phyloP scores from a whole-genome alignment of 92 coral and sea anemone species.

The Montipora capitata region DNA sequence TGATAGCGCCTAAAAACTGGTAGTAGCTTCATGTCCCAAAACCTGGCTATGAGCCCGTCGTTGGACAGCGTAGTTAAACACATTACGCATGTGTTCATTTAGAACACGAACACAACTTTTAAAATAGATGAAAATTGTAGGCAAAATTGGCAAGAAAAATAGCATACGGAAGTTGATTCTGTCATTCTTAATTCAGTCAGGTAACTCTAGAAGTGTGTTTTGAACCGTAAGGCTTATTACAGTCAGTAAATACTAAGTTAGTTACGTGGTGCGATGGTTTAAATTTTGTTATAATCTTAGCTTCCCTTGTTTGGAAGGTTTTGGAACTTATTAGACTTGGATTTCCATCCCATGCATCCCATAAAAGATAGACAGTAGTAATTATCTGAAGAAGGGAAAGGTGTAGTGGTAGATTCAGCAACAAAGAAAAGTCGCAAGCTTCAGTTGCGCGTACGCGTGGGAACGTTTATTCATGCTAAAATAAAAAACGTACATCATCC shows the following conservation, averaged over 20 bases:
- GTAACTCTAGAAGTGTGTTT: slow-evolving; percentile 4
- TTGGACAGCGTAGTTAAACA: not conserved
- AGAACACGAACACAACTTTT: slow-evolving; percentile 23
- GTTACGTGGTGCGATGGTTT: not conserved
- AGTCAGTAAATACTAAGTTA: not conserved
- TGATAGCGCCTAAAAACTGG: too few relatives aligned
- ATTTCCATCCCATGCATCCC: too few relatives aligned
- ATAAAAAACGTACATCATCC: too few relatives aligned
- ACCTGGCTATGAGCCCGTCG: not conserved
- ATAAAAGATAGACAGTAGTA: not conserved
- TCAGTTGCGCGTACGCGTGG: too few relatives aligned
- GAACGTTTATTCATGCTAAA: too few relatives aligned
- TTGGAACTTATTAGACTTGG: too few relatives aligned
- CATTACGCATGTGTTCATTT: slow-evolving; percentile 24
- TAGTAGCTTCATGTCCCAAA: too few relatives aligned
- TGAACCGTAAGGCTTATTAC: not conserved
- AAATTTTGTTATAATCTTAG: not conserved
- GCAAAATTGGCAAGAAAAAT: slow-evolving; percentile 24
- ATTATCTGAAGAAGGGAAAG: too few relatives aligned
- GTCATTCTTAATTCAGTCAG: slow-evolving; percentile 23
- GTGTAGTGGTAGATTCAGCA: too few relatives aligned
- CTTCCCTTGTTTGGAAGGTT: too few relatives aligned
- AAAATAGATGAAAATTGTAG: slow-evolving; percentile 5
- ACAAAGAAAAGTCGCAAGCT: too few relatives aligned
- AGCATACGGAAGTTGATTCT: slow-evolving; percentile 15